Percentiles rank a stretch among this genome's conserved stretches.
phyloP scores from a whole-genome alignment of 2,888 invertebrate species.

The Aphidius colemani region DNA sequence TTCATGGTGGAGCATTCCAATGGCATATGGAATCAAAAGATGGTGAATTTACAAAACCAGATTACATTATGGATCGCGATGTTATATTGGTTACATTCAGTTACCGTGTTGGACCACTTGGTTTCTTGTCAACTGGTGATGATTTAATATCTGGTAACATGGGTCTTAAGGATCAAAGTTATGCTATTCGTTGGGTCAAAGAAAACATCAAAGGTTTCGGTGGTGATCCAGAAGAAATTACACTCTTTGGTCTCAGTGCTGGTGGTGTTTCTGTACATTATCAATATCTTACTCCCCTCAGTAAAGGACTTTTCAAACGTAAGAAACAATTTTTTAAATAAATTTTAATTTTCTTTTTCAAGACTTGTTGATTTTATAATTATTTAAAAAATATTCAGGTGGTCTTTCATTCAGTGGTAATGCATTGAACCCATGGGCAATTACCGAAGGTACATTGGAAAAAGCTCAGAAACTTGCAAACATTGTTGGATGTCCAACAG shows the following conservation, averaged over 20 bases:
- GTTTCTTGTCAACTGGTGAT: constrained; percentile 77
- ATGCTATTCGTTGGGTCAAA: constrained; percentile 73
- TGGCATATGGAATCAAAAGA: constrained; percentile 63
- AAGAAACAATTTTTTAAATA: constrained; percentile 21
- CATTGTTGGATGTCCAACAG: constrained; percentile 68
- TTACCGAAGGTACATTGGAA: constrained; percentile 59
- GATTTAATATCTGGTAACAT: constrained; percentile 71
- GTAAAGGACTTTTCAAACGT: constrained; percentile 61
- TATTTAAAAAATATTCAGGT: constrained; percentile 41
- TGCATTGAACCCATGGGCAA: constrained; percentile 64
- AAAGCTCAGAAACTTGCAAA: constrained; percentile 68
- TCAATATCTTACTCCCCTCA: constrained; percentile 70
- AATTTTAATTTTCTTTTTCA: background rate
- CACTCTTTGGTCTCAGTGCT: constrained; percentile 73
- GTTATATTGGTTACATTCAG: constrained; percentile 72
- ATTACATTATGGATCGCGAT: constrained; percentile 68
- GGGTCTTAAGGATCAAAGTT: constrained; percentile 75
- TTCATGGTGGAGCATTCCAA: constrained; percentile 62
- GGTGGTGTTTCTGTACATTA: constrained; percentile 78
- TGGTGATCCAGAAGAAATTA: constrained; percentile 73
- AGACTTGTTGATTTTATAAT: background rate
- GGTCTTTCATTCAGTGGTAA: constrained; percentile 76
- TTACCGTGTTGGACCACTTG: constrained; percentile 75
- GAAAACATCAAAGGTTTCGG: constrained; percentile 73
- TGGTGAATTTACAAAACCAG: constrained; percentile 60